These are phyloP conservation scores for Noctua pronuba DNA, from an alignment of 2,888 invertebrate species.

Conservation along the genomic window DNA sequence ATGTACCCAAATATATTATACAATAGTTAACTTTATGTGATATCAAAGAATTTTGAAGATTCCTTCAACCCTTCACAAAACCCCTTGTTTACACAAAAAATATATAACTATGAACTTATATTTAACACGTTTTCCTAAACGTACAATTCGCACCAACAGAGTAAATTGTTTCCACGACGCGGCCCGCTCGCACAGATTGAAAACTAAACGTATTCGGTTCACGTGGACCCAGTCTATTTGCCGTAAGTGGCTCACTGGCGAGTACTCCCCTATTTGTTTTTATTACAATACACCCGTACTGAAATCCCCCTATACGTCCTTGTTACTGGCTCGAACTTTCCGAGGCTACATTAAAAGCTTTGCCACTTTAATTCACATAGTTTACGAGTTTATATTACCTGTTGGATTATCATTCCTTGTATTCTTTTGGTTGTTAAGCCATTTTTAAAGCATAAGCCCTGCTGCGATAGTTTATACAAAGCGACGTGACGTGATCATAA, in stretches of 20 bases:
- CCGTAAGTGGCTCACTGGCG: constrained; percentile 55
- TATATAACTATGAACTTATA: not conserved
- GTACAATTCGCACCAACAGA: constrained; percentile 32
- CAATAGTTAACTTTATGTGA: not conserved
- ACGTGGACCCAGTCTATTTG: constrained; percentile 68
- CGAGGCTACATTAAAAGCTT: constrained; percentile 48
- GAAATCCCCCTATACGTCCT: constrained; percentile 60
- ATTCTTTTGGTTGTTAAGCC: not conserved
- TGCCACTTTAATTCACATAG: constrained; percentile 40
- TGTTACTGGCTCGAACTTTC: constrained; percentile 47
- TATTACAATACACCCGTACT: constrained; percentile 62
- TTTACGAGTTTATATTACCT: constrained; percentile 25
- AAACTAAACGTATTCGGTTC: constrained; percentile 72
- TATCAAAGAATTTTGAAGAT: not conserved
- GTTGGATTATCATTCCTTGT: constrained; percentile 2
- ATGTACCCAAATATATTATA: not conserved
- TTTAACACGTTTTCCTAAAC: constrained; percentile 31
- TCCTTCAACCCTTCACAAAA: not conserved
- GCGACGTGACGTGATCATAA: not conserved
- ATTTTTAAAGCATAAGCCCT: not conserved
- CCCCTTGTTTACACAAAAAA: not conserved
- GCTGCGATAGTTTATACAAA: not conserved
- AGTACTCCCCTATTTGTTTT: constrained; percentile 63
- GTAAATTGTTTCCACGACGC: constrained; percentile 27
- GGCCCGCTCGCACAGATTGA: constrained; percentile 60